phyloP scores from a whole-genome alignment of 2,113 vertebrate species.

The Apeltes quadracus region DNA sequence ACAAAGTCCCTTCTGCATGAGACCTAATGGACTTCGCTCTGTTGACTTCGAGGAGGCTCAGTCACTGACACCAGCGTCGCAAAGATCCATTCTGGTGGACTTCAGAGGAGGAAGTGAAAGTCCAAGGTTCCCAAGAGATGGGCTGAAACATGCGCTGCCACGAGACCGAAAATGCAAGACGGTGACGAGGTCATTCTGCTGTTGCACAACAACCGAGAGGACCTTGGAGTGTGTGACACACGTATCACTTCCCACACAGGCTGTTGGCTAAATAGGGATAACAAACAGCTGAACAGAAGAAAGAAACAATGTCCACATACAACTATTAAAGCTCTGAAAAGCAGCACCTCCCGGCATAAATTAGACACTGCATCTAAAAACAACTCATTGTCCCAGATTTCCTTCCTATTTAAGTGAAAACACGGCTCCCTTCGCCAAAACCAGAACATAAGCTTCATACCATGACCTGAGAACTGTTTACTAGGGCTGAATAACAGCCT shows the following conservation, averaged over 20 bases:
- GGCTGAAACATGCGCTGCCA: constrained; percentile 7
- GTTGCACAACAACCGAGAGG: constrained; percentile 42
- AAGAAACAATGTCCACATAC: background rate
- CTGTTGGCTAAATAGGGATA: background rate
- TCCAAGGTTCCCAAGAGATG: constrained; percentile 41
- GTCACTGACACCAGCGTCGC: too few relatives aligned
- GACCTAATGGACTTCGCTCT: background rate
- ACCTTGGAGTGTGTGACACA: constrained; percentile 2
- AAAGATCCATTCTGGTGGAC: background rate
- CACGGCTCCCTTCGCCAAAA: background rate
- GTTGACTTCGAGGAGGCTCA: background rate
- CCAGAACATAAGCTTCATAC: background rate
- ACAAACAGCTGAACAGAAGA: constrained; percentile 18
- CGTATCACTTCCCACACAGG: constrained; percentile 8
- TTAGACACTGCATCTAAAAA: background rate
- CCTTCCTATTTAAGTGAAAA: background rate
- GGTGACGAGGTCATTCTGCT: background rate
- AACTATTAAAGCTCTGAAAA: background rate
- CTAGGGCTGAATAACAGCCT: background rate
- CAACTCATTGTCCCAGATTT: background rate
- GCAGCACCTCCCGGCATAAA: background rate
- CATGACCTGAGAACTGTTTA: background rate
- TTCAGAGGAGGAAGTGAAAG: constrained; percentile 58
- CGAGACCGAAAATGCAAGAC: background rate
- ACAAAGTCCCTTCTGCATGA: background rate